Base-by-base conservation (phyloP, 2,888 invertebrate species). In the Hydropsyche betteni region DNA sequence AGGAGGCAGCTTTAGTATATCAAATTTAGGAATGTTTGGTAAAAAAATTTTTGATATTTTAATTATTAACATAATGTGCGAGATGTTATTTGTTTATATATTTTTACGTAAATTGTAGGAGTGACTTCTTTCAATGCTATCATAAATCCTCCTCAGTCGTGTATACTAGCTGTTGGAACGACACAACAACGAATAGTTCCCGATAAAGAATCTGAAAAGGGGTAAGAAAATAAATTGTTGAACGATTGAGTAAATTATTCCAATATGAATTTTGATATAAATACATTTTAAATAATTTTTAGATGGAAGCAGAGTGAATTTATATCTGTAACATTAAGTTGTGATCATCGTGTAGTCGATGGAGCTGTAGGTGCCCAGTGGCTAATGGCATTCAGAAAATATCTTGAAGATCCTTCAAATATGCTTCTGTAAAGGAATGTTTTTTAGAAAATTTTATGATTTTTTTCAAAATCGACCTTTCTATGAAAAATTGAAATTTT, bases 361-460 rank as follows among this genome's bases (percentile, higher is more conserved):
- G 99, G 99, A 69, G 99, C 99, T 80, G 94, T 99, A 4, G 99
- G 98, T 74, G 99, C 99, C 2, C 91, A 93, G 83, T 99, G 98
- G 98, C 89, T 99, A 82, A 89, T 93, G 82, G 93, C 93, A 72
- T 97, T 99, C 88, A 93, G 93, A 81, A 91, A 91, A 78, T 93
- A 91, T 83, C 86, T 99, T 80, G 98, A 99, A 86, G 94, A 97
- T 83, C 99, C 99, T 36, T 91, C 93, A 80, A 93, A 93, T 79
- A 99, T 99, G 94, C 91, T 99, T 80, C 89, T 99, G 82, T 98
- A 55, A 33, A 50, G n/a, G 12, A 64, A 5, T 36, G 44, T 44
- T 6, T 44, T 44, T 44, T 6, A 44, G 44, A 44, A 0, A 44
- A 8, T 44, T 8, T 44, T 10, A 8, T 44, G 44, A 44, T 44